Percentiles rank a stretch among this genome's conserved stretches.
Conservation (phyloP, 37 sponge, comb jelly and placozoan species). For the Eunapius fragilis region DNA sequence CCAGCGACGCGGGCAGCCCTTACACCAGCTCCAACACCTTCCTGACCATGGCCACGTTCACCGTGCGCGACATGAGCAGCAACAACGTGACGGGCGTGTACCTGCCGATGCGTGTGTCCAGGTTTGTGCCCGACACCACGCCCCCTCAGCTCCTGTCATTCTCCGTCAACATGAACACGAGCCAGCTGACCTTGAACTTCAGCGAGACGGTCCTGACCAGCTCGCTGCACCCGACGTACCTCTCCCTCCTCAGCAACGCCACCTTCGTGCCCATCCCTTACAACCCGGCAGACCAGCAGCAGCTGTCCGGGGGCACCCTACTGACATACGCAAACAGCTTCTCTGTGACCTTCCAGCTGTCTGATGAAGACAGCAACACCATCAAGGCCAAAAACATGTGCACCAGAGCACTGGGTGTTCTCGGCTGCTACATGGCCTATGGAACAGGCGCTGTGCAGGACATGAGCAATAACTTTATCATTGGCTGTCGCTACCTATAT, state of each 20-base stretch:
- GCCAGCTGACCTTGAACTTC: slow-evolving; percentile 73
- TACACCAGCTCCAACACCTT: slow-evolving; percentile 42
- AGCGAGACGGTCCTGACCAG: slow-evolving; percentile 65
- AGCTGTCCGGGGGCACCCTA: slow-evolving; percentile 39
- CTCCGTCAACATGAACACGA: slow-evolving; percentile 76
- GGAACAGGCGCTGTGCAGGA: slow-evolving; percentile 73
- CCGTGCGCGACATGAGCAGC: slow-evolving; percentile 75
- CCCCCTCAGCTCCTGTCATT: slow-evolving; percentile 67
- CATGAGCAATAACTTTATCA: slow-evolving; percentile 76
- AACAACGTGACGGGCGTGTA: slow-evolving; percentile 23
- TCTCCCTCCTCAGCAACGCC: slow-evolving; percentile 66
- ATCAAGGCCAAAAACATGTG: slow-evolving; percentile 71
- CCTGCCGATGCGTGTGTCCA: neutral
- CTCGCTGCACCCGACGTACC: slow-evolving; percentile 45
- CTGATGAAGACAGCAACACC: neutral
- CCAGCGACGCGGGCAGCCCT: neutral
- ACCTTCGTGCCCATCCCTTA: slow-evolving; percentile 63
- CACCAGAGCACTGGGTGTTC: slow-evolving; percentile 44
- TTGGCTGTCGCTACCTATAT: slow-evolving; percentile 59
- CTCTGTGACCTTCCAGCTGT: slow-evolving; percentile 28
- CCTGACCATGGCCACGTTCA: slow-evolving; percentile 29
- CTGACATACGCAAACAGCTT: slow-evolving; percentile 17
- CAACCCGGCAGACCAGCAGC: slow-evolving; percentile 73
- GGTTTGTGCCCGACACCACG: slow-evolving; percentile 49
- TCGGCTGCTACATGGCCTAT: slow-evolving; percentile 81